A percentile compares a stretch with the other conserved stretches of the same genome.
Evolutionary conservation across 2,888 invertebrate species (phyloP).

Genomic region (Drosophila recens): DNA sequence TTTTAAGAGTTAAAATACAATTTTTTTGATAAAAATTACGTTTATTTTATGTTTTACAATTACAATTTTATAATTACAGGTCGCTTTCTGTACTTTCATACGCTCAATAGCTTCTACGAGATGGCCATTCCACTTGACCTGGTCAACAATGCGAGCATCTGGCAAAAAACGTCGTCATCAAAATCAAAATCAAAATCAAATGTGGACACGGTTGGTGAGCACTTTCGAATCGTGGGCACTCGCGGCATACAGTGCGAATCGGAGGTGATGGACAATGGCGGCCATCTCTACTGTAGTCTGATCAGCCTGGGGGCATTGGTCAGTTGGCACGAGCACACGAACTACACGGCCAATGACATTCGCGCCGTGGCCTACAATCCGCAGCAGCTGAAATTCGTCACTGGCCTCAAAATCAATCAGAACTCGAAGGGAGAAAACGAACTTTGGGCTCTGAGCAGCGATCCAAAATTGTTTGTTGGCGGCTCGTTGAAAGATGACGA

Average conservation of each 20-base stretch:
- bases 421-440: constrained; percentile 87
- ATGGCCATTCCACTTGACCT: constrained; percentile 87
- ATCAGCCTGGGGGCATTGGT: constrained; percentile 89
- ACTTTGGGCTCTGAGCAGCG: constrained; percentile 88
- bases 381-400: constrained; percentile 90
- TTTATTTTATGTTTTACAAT: too few species aligned
- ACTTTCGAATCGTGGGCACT: constrained; percentile 86
- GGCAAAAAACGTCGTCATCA: constrained; percentile 83
- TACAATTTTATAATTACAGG: constrained; percentile 32
- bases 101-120: constrained; percentile 88
- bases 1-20: too few species aligned
- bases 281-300: constrained; percentile 90
- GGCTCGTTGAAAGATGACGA: constrained; percentile 81
- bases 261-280: constrained; percentile 89
- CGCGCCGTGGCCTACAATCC: constrained; percentile 87
- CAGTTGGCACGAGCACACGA: constrained; percentile 90
- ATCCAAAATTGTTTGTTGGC: constrained; percentile 76
- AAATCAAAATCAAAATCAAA: constrained; percentile 56
- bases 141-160: constrained; percentile 86
- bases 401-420: constrained; percentile 89
- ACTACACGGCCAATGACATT: constrained; percentile 86
- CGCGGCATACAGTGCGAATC: constrained; percentile 90
- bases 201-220: constrained; percentile 79
- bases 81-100: constrained; percentile 88
- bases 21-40: too few species aligned